Conservation (phyloP, 2,113 vertebrate species). For the Saimiri boliviensis region DNA sequence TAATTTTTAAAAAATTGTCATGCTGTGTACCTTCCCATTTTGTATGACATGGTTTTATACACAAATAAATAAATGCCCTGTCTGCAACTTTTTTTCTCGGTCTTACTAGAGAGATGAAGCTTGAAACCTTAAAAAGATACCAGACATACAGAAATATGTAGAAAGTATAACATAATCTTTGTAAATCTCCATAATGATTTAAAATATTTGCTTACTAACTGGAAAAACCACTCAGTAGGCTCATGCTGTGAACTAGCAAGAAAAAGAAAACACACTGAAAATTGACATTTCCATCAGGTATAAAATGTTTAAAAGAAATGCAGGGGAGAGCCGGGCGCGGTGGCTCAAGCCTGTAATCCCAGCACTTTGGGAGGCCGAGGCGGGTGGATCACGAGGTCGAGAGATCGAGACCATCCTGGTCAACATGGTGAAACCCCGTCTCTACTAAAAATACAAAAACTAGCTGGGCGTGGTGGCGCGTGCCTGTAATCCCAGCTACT, state of each 20-base stretch:
- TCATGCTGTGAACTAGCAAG: conserved; percentile 27
- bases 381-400: too few species aligned
- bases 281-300: conserved; percentile 45
- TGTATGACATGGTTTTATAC: background rate
- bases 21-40: conserved; percentile 4
- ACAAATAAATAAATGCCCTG: conserved; percentile 33
- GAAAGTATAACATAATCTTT: background rate
- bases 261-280: conserved; percentile 43
- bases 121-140: conserved; percentile 30
- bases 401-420: too few species aligned
- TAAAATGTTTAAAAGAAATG: conserved; percentile 34
- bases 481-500: too few species aligned
- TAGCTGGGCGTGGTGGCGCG: too few species aligned
- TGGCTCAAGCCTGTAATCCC: too few species aligned
- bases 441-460: too few species aligned
- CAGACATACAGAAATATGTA: background rate
- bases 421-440: too few species aligned
- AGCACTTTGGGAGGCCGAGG: too few species aligned
- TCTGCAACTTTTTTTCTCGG: background rate
- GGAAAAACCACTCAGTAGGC: conserved; percentile 29
- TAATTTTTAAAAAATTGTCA: conserved; percentile 30
- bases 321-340: background rate
- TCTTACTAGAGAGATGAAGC: conserved; percentile 38
- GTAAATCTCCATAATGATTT: background rate
- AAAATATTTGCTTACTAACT: conserved; percentile 35